Percentiles rank a stretch among this genome's conserved stretches.
Evolutionary conservation across 2,888 invertebrate genomes (phyloP).

Genomic region (Coremacera marginata): DNA sequence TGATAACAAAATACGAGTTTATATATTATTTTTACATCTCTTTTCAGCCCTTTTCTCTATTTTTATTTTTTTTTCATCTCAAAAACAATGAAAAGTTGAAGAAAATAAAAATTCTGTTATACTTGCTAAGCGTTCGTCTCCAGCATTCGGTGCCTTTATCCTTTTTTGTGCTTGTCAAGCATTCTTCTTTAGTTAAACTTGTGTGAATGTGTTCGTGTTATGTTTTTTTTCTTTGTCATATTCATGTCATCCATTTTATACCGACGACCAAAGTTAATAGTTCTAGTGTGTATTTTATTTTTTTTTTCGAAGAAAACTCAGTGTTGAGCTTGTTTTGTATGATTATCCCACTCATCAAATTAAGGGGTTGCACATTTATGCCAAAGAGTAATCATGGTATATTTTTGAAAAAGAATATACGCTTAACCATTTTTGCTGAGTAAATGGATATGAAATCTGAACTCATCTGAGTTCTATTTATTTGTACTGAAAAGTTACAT

Average conservation of each 20-base stretch:
- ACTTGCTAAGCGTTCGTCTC: slow-evolving; percentile 12
- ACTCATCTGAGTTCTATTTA: too few relatives aligned
- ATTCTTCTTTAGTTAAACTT: slow-evolving; percentile 20
- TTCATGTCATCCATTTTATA: background rate
- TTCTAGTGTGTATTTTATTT: slow-evolving; percentile 5
- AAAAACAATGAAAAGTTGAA: slow-evolving; percentile 31
- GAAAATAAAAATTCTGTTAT: slow-evolving; percentile 37
- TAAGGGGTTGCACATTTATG: background rate
- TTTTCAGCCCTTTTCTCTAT: background rate
- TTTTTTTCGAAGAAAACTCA: slow-evolving; percentile 22
- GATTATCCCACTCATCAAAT: background rate
- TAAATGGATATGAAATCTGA: too few relatives aligned
- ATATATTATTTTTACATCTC: background rate
- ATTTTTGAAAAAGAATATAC: too few relatives aligned
- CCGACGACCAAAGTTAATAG: slow-evolving; percentile 35
- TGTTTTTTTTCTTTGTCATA: background rate
- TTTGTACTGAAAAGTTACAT: too few relatives aligned
- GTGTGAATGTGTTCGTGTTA: background rate
- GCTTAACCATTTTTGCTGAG: too few relatives aligned
- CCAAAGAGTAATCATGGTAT: too few relatives aligned
- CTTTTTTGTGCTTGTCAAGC: slow-evolving; percentile 37
- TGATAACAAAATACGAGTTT: background rate
- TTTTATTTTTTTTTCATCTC: slow-evolving; percentile 3
- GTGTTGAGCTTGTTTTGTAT: slow-evolving; percentile 28
- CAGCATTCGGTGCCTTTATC: slow-evolving; percentile 6